phyloP scores from a whole-genome alignment of 30 jellyfish, hydroid and myxozoan genomes.

The Calvadosia cruxmelitensis region DNA sequence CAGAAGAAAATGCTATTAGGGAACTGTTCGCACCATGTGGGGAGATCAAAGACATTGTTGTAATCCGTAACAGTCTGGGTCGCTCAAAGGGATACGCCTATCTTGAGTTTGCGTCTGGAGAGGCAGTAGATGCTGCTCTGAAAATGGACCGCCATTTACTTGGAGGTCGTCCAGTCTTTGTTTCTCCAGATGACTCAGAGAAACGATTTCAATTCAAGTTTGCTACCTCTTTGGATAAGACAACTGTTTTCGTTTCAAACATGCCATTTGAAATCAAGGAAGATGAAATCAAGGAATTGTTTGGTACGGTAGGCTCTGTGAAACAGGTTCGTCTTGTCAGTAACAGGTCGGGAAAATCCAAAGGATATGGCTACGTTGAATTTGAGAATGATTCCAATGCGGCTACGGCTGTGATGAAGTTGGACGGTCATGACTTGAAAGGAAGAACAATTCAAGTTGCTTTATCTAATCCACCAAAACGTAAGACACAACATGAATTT shows the following conservation, averaged over 20 bases:
- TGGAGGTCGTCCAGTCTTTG: slow-evolving; percentile 89
- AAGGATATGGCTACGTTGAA: slow-evolving; percentile 90
- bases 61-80: slow-evolving; percentile 44
- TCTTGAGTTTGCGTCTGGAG: slow-evolving; percentile 40
- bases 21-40: slow-evolving; percentile 55
- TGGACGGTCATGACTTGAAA: slow-evolving; percentile 42
- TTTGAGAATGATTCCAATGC: slow-evolving; percentile 79
- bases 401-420: slow-evolving; percentile 60
- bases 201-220: slow-evolving; percentile 31
- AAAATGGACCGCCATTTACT: slow-evolving; percentile 62
- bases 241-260: slow-evolving; percentile 85
- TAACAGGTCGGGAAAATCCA: slow-evolving; percentile 89
- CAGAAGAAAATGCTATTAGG: slow-evolving; percentile 30
- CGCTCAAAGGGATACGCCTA: slow-evolving; percentile 86
- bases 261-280: slow-evolving; percentile 56
- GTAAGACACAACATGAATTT: slow-evolving; percentile 24
- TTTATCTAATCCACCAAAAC: slow-evolving; percentile 90
- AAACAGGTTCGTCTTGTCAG: slow-evolving; percentile 88
- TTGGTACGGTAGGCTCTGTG: slow-evolving; percentile 63
- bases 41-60: slow-evolving; percentile 40
- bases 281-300: slow-evolving; percentile 60
- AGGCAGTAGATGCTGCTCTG: slow-evolving; percentile 53
- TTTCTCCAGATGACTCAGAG: slow-evolving; percentile 66
- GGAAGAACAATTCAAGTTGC: slow-evolving; percentile 75
- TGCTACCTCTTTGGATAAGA: slow-evolving; percentile 56